phyloP scores from a whole-genome alignment of 2,797 vertebrate genomes.

The Tragelaphus eurycerus region DNA sequence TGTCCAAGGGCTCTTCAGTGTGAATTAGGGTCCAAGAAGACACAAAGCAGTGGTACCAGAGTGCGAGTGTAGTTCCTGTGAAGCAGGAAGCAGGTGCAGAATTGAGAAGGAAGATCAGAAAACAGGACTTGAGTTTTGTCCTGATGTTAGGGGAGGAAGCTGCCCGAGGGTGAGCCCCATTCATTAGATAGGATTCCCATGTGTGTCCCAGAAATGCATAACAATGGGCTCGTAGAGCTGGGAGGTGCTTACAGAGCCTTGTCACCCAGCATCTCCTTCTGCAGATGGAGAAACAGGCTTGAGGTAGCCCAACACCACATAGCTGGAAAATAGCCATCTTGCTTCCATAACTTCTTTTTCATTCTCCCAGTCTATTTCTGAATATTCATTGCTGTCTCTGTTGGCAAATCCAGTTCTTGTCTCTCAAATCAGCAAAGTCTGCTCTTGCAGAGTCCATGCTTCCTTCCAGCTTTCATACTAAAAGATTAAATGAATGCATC shows the following conservation, averaged over 20 bases:
- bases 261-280: not conserved
- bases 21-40: not conserved
- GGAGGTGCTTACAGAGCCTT: not conserved
- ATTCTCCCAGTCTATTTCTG: not conserved
- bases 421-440: not conserved
- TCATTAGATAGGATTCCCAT: not conserved
- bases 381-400: not conserved
- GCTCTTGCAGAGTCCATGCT: not conserved
- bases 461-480: slow-evolving; percentile 10
- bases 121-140: not conserved
- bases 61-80: not conserved
- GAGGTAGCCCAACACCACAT: not conserved
- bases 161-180: not conserved
- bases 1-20: not conserved
- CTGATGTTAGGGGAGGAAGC: not conserved
- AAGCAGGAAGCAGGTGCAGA: not conserved
- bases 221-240: not conserved
- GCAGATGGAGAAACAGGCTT: not conserved
- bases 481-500: not conserved
- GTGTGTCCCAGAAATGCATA: not conserved
- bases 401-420: not conserved
- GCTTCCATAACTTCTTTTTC: not conserved
- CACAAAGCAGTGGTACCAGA: not conserved
- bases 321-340: not conserved
- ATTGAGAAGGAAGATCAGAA: not conserved